Evolutionary conservation across 2,113 vertebrate genomes (phyloP), one percentile per base, ranked within the genome.

Genomic region (Nycticorax nycticorax): DNA sequence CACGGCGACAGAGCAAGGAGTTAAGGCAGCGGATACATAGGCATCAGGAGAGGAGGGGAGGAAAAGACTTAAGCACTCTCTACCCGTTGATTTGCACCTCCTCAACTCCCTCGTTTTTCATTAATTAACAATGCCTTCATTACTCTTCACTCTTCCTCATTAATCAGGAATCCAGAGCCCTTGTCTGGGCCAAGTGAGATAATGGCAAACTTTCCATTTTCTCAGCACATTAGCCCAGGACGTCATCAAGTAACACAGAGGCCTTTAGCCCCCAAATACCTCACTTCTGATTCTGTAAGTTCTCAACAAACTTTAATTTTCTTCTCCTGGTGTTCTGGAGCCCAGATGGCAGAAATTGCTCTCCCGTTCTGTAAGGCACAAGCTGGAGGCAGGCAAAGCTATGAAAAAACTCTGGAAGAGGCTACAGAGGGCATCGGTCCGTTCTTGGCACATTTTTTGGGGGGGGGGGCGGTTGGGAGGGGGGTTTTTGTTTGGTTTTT

Each of bases 111-210:
- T 68, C 10, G 0, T 55, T 92, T 79, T 60, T 60, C 80, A 43
- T 71, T 88, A 79, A 95, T 95, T 94, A 96, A 41, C 28, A 53
- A 27, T 16, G 32, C 28, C 26, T 55, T 91, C 67, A 80, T 55
- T 86, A 59, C 52, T 88, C 68, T 56, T 77, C 56, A 11, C 43
- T 64, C 16, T 60, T 89, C 47, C 72, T 89, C 72, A 37, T 75
- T 81, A 87, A 87, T 91, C 83, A 85, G 37, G 18, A 93, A 68
- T 23, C 47, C 75, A 85, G 47, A 88, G 56, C 45, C 56, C 66
- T 75, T 18, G 26, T n/a, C 82, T 79, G 79, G 72, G 56, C 35
- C 59, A 41, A 41, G 76, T 62, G 60, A 39, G 62, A 1, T 28
- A 93, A 89, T 5, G 24, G 24, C 50, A 90, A 67, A 88, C 30